Evolutionary conservation across 2,888 invertebrate genomes (phyloP), one percentile per base, ranked within the genome.

Genomic region (Perizoma affinitatum): DNA sequence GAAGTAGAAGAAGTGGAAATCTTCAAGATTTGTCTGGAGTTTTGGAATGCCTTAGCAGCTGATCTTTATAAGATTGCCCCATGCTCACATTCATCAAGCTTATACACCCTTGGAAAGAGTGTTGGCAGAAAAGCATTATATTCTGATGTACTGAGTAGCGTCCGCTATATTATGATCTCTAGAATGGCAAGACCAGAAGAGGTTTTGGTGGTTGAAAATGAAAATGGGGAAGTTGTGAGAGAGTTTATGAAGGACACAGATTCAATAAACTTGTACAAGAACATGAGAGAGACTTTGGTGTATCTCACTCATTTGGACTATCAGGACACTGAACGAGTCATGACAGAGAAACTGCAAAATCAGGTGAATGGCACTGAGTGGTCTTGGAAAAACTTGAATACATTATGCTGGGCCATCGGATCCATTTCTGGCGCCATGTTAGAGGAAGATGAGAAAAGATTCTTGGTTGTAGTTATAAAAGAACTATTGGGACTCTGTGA

Each of bases 211-310:
- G 99, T 99, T 44, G 99, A 99, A 90, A 99, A 99, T 93, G 99
- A 99, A 84, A 99, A 99, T 88, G 99, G 99, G 44, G 99, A 99
- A 92, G 98, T 99, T 63, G 99, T 99, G 7, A 93, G 99, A 66
- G 99, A 99, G 87, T 99, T 99, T 84, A 99, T 99, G 98, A 99
- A 99, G 90, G 99, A 99, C 88, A 99, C 99, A 42, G 99, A 99
- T 93, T 97, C 99, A 42, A 99, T 99, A 76, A 99, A 98, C 92
- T 94, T 99, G 82, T 99, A 99, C 91, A 99, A 99, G 91, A 99
- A 98, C 84, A 99, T 99, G 99, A 95, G 99, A 69, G 99, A 99
- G 88, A 98, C 98, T 8, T 93, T 98, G 58, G 99, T 99, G 11
- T 99, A 99, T 88, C 94, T 99, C 68, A 99, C 99, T 42, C 99